These are phyloP conservation scores for Characodon lateralis DNA, from an alignment of 2,797 vertebrate species.

Conservation along the genomic window DNA sequence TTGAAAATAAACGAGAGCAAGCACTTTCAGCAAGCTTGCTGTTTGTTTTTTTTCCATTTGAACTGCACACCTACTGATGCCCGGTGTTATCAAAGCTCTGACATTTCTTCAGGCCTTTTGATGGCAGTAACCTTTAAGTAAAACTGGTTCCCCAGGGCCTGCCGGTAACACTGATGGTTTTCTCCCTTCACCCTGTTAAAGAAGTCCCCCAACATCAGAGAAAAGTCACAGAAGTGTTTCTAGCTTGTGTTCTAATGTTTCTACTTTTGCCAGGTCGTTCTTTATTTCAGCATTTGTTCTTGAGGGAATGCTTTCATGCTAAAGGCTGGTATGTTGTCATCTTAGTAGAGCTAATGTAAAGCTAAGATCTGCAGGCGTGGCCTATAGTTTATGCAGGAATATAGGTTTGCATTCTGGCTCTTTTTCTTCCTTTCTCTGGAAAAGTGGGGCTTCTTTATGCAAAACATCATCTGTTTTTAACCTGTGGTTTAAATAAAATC, in stretches of 20 bases:
- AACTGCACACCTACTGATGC: conserved; percentile 25
- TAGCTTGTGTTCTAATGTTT: conserved; percentile 26
- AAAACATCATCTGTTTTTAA: background rate
- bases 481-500: conserved; percentile 20
- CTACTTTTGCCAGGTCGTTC: conserved; percentile 30
- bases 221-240: conserved; percentile 30
- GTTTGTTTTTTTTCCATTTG: conserved; percentile 29
- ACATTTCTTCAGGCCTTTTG: conserved; percentile 66
- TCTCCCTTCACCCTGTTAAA: conserved; percentile 38
- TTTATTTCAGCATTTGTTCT: conserved; percentile 11
- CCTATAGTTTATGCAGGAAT: background rate
- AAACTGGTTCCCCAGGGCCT: conserved; percentile 47
- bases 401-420: background rate
- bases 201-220: conserved; percentile 33
- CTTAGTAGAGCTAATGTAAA: conserved; percentile 11
- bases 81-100: conserved; percentile 42
- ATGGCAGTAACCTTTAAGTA: conserved; percentile 72
- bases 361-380: background rate
- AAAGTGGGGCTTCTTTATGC: background rate
- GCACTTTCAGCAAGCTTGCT: background rate
- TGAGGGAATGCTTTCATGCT: conserved; percentile 7
- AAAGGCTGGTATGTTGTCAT: background rate
- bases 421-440: background rate
- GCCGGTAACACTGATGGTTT: conserved; percentile 59
- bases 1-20: conserved; percentile 28